These are phyloP conservation scores for Osmoderma eremita DNA, from an alignment of 2,888 invertebrate species.

Conservation along the genomic window DNA sequence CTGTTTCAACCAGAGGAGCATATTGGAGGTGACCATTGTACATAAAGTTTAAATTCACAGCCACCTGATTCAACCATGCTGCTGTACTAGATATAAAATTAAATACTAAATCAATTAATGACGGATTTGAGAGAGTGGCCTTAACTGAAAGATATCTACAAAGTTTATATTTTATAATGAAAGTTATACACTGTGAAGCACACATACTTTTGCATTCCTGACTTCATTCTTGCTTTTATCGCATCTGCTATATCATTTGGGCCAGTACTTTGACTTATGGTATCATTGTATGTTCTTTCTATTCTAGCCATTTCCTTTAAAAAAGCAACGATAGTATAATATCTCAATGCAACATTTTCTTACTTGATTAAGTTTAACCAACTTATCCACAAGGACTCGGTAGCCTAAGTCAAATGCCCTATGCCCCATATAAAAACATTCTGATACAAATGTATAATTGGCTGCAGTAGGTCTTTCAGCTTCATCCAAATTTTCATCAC, in stretches of 20 bases:
- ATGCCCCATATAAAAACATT: conserved; percentile 92
- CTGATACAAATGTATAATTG: conserved; percentile 85
- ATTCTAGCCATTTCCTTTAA: conserved; percentile 73
- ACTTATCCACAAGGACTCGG: conserved; percentile 74
- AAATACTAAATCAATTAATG: conserved; percentile 75
- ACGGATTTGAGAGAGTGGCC: conserved; percentile 80
- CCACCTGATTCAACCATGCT: conserved; percentile 87
- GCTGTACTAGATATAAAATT: conserved; percentile 85
- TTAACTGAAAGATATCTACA: conserved; percentile 76
- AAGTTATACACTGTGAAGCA: conserved; percentile 5
- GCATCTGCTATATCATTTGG: conserved; percentile 68
- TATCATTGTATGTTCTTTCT: conserved; percentile 79
- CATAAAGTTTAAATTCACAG: conserved; percentile 65
- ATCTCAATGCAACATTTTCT: conserved; percentile 8
- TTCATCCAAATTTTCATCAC: conserved; percentile 66
- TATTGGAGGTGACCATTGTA: conserved; percentile 63
- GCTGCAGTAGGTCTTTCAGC: conserved; percentile 67
- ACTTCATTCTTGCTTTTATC: conserved; percentile 71
- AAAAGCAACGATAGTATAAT: neutral
- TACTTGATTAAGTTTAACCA: conserved; percentile 72
- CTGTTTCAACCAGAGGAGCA: conserved; percentile 69
- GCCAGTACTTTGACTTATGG: conserved; percentile 67
- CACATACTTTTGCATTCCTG: conserved; percentile 72
- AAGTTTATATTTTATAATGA: conserved; percentile 42
- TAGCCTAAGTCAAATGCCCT: conserved; percentile 84